Conservation (phyloP, 2,797 vertebrate species). For the Nyctalus aviator region DNA sequence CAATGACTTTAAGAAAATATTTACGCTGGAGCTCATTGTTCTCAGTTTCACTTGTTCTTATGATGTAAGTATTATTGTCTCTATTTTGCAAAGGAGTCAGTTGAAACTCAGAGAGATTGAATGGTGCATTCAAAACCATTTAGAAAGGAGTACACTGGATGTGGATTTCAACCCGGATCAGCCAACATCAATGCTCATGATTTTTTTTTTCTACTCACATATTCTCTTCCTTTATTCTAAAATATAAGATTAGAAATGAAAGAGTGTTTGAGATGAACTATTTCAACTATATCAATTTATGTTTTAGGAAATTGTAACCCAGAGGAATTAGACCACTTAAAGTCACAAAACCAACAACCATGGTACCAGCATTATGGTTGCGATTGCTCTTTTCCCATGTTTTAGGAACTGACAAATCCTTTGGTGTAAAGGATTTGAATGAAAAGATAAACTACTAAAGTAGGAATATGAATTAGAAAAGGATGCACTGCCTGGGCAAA, state of each 20-base stretch:
- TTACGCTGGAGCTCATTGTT: background rate
- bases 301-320: background rate
- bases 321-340: background rate
- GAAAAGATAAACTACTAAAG: background rate
- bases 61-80: background rate
- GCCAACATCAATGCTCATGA: background rate
- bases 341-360: background rate
- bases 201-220: background rate
- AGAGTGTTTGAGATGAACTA: background rate
- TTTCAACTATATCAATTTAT: background rate
- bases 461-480: background rate
- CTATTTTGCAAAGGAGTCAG: background rate
- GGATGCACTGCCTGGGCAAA: background rate
- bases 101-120: background rate
- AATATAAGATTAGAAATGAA: background rate
- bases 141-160: background rate
- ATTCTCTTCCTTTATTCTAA: background rate
- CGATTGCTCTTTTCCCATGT: background rate
- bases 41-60: background rate
- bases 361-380: background rate
- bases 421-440: background rate
- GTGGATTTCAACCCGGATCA: background rate
- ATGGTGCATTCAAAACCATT: background rate
- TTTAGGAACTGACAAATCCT: constrained; percentile 6
- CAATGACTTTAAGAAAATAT: constrained; percentile 11